Conservation (phyloP, 2,113 vertebrate genomes). For the Albula glossodonta region DNA sequence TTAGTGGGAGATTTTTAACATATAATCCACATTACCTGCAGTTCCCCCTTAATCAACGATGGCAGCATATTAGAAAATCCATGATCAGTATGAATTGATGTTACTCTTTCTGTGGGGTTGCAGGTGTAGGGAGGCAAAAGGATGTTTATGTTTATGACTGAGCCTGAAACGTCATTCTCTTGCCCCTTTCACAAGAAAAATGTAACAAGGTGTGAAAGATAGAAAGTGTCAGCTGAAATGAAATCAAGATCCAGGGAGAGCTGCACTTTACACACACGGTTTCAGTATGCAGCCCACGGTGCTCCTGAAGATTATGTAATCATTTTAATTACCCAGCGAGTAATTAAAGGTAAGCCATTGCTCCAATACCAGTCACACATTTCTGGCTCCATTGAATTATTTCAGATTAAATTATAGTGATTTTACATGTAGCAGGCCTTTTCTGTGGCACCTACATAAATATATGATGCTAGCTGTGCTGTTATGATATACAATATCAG, state of each 20-base stretch:
- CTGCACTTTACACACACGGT: background rate
- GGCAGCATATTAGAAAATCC: background rate
- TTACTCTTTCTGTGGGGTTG: too few species aligned
- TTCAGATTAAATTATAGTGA: background rate
- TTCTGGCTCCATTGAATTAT: background rate
- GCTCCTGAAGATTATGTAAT: background rate
- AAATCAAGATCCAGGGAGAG: background rate
- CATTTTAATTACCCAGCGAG: background rate
- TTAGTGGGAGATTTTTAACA: too few species aligned
- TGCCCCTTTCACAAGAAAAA: background rate
- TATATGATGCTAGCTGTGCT: too few species aligned
- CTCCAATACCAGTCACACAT: background rate
- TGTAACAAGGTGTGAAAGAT: background rate
- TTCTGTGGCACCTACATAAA: too few species aligned
- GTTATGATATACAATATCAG: too few species aligned
- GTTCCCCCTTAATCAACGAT: background rate
- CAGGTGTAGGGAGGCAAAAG: too few species aligned
- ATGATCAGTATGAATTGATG: background rate
- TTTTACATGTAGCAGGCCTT: too few species aligned
- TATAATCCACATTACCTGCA: too few species aligned
- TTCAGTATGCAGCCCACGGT: background rate
- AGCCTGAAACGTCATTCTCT: background rate
- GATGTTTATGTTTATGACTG: background rate
- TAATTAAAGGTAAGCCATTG: background rate
- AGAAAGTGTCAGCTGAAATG: background rate